phyloP scores from a whole-genome alignment of 2,797 vertebrate genomes.

The Bryconaethiops microstoma region DNA sequence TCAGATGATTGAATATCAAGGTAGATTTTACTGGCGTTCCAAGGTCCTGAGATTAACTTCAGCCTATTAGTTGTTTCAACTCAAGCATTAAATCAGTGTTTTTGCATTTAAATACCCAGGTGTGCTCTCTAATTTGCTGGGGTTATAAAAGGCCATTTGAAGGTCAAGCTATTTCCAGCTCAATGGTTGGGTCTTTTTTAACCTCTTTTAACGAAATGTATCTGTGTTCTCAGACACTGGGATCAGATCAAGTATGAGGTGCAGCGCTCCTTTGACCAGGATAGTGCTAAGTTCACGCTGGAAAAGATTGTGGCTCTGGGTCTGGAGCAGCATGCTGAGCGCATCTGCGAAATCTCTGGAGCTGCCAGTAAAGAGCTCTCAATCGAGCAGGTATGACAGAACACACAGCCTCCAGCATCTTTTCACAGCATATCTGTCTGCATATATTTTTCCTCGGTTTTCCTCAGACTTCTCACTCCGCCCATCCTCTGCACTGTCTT shows the following conservation, averaged over 20 bases:
- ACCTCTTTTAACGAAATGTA: slow-evolving; percentile 1
- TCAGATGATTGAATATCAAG: slow-evolving; percentile 13
- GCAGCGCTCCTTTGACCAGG: slow-evolving; percentile 79
- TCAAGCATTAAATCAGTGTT: neutral
- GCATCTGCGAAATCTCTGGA: slow-evolving; percentile 82
- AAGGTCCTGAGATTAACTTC: slow-evolving; percentile 1
- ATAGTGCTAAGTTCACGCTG: slow-evolving; percentile 77
- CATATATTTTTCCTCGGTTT: slow-evolving; percentile 6
- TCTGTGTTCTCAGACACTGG: slow-evolving; percentile 81
- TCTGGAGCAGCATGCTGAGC: slow-evolving; percentile 80
- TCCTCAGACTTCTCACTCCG: slow-evolving; percentile 6
- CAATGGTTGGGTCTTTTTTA: neutral
- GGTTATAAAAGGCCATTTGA: neutral
- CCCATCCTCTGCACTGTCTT: neutral
- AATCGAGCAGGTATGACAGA: slow-evolving; percentile 81
- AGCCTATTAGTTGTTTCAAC: neutral
- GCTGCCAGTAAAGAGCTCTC: slow-evolving; percentile 87
- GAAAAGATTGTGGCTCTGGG: slow-evolving; percentile 83
- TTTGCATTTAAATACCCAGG: slow-evolving; percentile 13
- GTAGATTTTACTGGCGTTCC: slow-evolving; percentile 9
- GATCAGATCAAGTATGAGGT: slow-evolving; percentile 81
- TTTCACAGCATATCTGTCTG: slow-evolving; percentile 1
- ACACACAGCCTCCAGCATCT: slow-evolving; percentile 8
- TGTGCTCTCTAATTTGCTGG: neutral
- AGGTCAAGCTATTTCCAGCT: neutral